phyloP scores from a whole-genome alignment of 2,113 vertebrate species.

The Phalacrocorax aristotelis region DNA sequence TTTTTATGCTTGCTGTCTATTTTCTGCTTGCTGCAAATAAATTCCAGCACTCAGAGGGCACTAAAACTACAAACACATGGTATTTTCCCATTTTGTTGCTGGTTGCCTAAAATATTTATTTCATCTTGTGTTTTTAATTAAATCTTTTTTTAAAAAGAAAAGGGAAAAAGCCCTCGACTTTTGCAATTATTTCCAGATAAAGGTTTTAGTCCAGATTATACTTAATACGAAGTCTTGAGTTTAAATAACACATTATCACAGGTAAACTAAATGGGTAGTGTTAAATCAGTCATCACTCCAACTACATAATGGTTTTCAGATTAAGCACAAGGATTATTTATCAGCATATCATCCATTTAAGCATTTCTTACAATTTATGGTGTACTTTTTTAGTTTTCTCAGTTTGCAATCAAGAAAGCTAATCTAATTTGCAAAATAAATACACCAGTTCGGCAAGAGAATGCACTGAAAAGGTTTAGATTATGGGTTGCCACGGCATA shows the following conservation, averaged over 20 bases:
- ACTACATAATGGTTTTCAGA: not conserved
- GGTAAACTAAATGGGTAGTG: not conserved
- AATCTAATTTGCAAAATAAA: not conserved
- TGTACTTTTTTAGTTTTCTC: not conserved
- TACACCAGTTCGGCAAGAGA: not conserved
- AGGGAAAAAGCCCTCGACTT: not conserved
- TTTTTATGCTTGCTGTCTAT: conserved; percentile 96
- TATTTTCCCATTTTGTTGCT: conserved; percentile 76
- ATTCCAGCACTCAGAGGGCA: conserved; percentile 93
- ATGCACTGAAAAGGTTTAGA: not conserved
- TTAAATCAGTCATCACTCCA: conserved; percentile 29
- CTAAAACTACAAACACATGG: conserved; percentile 87
- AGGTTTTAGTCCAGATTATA: not conserved
- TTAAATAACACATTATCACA: not conserved
- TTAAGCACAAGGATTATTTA: conserved; percentile 19
- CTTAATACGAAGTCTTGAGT: not conserved
- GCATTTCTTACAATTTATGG: not conserved
- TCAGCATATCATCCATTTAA: conserved; percentile 7
- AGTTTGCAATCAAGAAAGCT: conserved; percentile 5
- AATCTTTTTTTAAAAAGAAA: conserved; percentile 14
- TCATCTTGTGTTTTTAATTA: conserved; percentile 74
- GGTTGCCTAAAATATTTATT: conserved; percentile 79
- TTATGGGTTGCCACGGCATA: not conserved
- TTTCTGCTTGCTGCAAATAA: conserved; percentile 98
- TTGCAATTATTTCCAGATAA: conserved; percentile 36